Evolutionary conservation across 2,113 vertebrate genomes (phyloP), one percentile per base, ranked within the genome.

Genomic region (Bucco capensis): DNA sequence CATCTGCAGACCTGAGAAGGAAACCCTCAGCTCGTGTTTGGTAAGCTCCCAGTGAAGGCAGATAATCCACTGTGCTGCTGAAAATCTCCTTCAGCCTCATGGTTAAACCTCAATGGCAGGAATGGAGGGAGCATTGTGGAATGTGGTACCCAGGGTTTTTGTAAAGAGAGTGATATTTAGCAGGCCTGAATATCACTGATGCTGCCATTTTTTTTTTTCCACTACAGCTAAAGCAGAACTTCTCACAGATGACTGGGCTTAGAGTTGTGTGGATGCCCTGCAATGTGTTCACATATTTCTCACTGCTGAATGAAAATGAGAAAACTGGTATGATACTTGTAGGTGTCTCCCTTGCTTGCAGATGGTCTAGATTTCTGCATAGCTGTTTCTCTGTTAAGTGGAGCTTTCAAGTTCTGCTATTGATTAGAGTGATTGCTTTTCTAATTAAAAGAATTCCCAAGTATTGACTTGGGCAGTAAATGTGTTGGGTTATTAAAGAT

Each of bases 401-500:
- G 27, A 33, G 64, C 60, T 94, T 92, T 91, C 61, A 54, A 72
- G 56, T 92, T 91, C 85, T 24, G 1, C 35, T 91, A 91, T 89
- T 72, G 89, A 92, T 93, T 86, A 70, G 53, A 83, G 74, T 38
- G 56, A 58, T 80, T 6, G 2, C n/a, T 94, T 92, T 87, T 40
- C 86, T 90, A 89, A 96, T 91, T 72, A 88, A 86, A 91, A 94
- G 83, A 90, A 94, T 93, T 85, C 77, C 64, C 31, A 56, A 93
- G 81, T 64, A 73, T 83, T 60, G 89, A 93, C 82, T 89, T 31
- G 61, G 44, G 53, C 38, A 71, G 62, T 40, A 83, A 89, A 67
- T 84, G 62, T 94, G 73, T 54, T 0, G 1, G 76, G 14, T 92
- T 94, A 93, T 83, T 91, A 78, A 90, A 92, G 82, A 66, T 82